A percentile compares a stretch with the other conserved stretches of the same genome.
Conservation (phyloP, 2,797 vertebrate genomes). For the Parauchenoglanis punctatus region DNA sequence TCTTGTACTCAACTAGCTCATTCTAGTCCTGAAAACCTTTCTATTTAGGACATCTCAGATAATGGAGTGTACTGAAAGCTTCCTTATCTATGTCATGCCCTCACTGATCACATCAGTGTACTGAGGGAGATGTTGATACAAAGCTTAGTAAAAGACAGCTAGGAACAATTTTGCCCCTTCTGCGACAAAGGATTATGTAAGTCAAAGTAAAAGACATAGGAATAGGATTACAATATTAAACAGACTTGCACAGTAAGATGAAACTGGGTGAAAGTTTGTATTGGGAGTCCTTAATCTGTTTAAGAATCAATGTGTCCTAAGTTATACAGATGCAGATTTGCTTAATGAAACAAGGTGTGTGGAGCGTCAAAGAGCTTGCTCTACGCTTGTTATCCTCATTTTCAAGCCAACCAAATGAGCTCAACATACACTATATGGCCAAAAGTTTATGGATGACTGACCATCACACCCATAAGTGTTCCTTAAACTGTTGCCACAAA, state of each 20-base stretch:
- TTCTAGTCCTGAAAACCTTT: conserved; percentile 54
- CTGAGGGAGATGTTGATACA: conserved; percentile 38
- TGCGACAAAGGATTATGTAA: conserved; percentile 24
- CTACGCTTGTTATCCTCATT: neutral
- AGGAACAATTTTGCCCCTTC: conserved; percentile 36
- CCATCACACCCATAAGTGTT: neutral
- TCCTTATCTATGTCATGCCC: conserved; percentile 46
- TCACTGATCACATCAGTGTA: conserved; percentile 45
- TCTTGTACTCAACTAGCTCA: conserved; percentile 48
- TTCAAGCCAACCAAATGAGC: neutral
- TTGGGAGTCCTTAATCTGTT: conserved; percentile 10
- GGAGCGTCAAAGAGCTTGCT: neutral
- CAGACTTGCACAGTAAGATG: conserved; percentile 12
- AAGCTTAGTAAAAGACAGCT: conserved; percentile 27
- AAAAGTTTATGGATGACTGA: neutral
- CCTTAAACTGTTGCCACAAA: neutral
- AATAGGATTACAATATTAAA: conserved; percentile 17
- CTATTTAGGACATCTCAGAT: conserved; percentile 52
- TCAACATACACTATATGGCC: neutral
- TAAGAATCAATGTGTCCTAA: neutral
- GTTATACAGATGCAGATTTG: neutral
- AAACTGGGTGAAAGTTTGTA: conserved; percentile 26
- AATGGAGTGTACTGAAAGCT: conserved; percentile 52
- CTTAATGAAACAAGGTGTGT: neutral
- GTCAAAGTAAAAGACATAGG: conserved; percentile 28